phyloP scores from a whole-genome alignment of 2,797 vertebrate genomes.

The Esox lucius region DNA sequence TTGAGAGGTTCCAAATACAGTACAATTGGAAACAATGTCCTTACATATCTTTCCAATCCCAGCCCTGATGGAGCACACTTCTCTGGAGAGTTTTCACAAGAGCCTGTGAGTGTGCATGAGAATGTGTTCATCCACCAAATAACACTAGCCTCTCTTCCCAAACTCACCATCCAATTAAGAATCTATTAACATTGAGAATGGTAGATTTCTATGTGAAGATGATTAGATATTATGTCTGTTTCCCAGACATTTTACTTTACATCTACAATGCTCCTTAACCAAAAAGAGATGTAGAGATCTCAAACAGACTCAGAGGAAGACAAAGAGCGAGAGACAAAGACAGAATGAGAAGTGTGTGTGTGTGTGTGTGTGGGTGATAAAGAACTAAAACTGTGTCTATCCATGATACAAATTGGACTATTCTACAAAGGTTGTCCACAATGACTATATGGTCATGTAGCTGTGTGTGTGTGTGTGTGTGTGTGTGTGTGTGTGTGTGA shows the following conservation, averaged over 20 bases:
- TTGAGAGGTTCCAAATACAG: not conserved
- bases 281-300: not conserved
- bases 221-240: not conserved
- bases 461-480: too few relatives aligned
- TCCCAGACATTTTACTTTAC: not conserved
- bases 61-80: constrained; percentile 40
- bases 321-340: not conserved
- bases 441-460: too few relatives aligned
- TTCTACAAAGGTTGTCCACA: too few relatives aligned
- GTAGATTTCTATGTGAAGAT: not conserved
- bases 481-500: too few relatives aligned
- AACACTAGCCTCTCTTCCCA: not conserved
- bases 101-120: constrained; percentile 28
- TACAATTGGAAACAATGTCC: not conserved
- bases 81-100: constrained; percentile 52
- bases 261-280: not conserved
- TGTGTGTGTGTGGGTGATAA: not conserved
- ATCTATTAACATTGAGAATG: not conserved
- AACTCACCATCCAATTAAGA: constrained; percentile 1
- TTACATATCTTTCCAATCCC: not conserved
- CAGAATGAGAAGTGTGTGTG: not conserved
- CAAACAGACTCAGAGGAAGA: not conserved
- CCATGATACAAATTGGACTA: too few relatives aligned
- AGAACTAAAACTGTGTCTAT: too few relatives aligned
- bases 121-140: constrained; percentile 3